Conservation (phyloP, 2,113 vertebrate genomes). For the Chaetorhynchus papuensis region DNA sequence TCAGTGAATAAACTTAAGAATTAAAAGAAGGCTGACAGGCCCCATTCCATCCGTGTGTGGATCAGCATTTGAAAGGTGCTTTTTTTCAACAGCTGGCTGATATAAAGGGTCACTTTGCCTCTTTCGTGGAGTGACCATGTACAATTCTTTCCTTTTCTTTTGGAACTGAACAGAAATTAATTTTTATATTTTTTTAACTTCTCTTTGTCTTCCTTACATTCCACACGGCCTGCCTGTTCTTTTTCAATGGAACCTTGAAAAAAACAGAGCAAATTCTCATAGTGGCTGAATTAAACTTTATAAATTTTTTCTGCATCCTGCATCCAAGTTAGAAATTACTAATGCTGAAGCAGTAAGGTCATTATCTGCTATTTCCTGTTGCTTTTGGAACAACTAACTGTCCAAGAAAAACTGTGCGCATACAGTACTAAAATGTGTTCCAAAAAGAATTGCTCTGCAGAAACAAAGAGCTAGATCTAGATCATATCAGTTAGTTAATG, state of each 20-base stretch:
- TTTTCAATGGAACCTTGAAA: not conserved
- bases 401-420: conserved; percentile 21
- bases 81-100: not conserved
- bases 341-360: conserved; percentile 37
- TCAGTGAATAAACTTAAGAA: not conserved
- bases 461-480: not conserved
- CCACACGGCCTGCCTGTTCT: not conserved
- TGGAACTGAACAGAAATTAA: not conserved
- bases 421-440: conserved; percentile 25
- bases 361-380: conserved; percentile 69
- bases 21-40: not conserved
- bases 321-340: conserved; percentile 4
- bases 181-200: not conserved
- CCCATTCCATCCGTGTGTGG: not conserved
- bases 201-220: not conserved
- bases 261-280: not conserved
- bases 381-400: conserved; percentile 39
- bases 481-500: not conserved
- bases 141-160: not conserved
- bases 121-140: not conserved
- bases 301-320: not conserved
- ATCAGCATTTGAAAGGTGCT: not conserved
- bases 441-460: conserved; percentile 14
- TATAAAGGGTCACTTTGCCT: not conserved
- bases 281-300: not conserved